Conservation (phyloP, 2,888 invertebrate genomes). For the Dryocosmus kuriphilus region DNA sequence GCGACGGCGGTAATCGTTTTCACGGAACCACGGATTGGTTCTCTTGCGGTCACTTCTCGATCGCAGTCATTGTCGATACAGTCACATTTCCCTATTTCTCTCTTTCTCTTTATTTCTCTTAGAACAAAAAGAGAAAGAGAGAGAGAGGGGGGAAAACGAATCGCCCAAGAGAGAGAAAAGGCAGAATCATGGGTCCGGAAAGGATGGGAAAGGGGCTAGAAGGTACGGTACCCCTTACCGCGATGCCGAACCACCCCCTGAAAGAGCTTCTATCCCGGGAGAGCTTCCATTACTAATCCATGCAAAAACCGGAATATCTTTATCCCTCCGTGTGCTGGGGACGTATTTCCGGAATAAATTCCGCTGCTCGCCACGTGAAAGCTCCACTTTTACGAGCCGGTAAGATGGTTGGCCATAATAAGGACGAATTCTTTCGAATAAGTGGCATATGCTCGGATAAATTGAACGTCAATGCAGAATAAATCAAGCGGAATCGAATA, state of each 20-base stretch:
- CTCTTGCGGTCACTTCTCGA: conserved; percentile 60
- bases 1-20: conserved; percentile 51
- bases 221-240: conserved; percentile 67
- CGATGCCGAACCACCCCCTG: conserved; percentile 69
- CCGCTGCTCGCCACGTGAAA: conserved; percentile 65
- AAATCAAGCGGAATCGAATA: conserved; percentile 20
- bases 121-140: conserved; percentile 54
- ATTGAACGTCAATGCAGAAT: conserved; percentile 19
- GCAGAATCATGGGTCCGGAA: conserved; percentile 56
- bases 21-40: conserved; percentile 57
- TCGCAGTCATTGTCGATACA: conserved; percentile 62
- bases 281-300: conserved; percentile 78
- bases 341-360: conserved; percentile 77
- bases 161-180: conserved; percentile 56
- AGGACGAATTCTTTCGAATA: conserved; percentile 58
- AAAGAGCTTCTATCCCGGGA: conserved; percentile 75
- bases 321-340: conserved; percentile 74
- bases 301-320: conserved; percentile 78
- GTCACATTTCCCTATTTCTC: conserved; percentile 46
- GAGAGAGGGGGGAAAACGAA: conserved; percentile 38
- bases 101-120: conserved; percentile 38
- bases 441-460: conserved; percentile 45
- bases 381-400: conserved; percentile 59
- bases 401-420: conserved; percentile 59
- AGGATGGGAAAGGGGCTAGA: conserved; percentile 52